phyloP scores from a whole-genome alignment of 53 echinoderm and acorn worm genomes.

The Patiria pectinifera region DNA sequence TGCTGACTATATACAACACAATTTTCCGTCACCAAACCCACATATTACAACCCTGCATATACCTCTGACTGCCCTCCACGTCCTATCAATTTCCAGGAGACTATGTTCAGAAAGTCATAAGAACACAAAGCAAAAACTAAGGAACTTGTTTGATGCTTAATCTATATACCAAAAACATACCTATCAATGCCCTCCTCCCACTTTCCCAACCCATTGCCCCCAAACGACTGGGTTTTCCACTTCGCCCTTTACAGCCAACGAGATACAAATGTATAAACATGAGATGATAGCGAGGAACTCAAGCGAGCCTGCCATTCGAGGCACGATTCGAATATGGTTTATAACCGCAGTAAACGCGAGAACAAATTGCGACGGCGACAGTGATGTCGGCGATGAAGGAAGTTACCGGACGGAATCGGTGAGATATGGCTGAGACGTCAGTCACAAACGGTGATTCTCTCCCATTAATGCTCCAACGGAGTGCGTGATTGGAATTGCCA shows the following conservation, averaged over 20 bases:
- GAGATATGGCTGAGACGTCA: background rate
- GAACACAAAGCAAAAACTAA: too few relatives aligned
- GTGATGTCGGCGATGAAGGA: background rate
- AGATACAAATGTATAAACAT: background rate
- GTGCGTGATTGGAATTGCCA: background rate
- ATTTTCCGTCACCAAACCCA: too few relatives aligned
- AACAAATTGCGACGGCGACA: slow-evolving; percentile 11
- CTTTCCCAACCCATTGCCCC: too few relatives aligned
- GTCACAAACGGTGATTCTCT: background rate
- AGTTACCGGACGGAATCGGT: background rate
- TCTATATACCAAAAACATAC: too few relatives aligned
- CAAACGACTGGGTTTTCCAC: too few relatives aligned
- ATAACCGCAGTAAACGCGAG: background rate
- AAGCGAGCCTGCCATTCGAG: background rate
- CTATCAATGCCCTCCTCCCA: too few relatives aligned
- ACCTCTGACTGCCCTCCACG: too few relatives aligned
- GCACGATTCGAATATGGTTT: background rate
- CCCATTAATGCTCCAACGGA: background rate
- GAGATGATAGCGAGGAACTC: background rate
- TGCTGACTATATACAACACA: too few relatives aligned
- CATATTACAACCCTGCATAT: too few relatives aligned
- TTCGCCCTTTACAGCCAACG: background rate
- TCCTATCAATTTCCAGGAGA: too few relatives aligned
- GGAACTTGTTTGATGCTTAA: too few relatives aligned
- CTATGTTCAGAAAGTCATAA: too few relatives aligned